Evolutionary conservation across 1,140 invertebrate species (phyloP).

Genomic region (Drosophila bocki): DNA sequence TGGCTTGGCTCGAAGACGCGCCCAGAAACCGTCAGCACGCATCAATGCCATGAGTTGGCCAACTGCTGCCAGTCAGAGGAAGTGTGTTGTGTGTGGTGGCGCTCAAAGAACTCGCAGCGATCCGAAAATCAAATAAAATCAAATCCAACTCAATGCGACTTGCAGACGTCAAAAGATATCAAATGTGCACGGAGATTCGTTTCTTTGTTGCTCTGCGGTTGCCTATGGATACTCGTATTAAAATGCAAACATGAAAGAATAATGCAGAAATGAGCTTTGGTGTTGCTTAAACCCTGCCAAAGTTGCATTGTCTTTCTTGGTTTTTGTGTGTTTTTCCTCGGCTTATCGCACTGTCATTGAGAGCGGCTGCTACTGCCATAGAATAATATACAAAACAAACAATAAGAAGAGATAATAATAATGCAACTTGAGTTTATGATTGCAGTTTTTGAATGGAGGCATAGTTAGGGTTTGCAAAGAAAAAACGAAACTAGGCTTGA

Average conservation of each 20-base stretch:
- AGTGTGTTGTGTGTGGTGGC: constrained; percentile 28
- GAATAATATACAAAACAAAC: constrained; percentile 55
- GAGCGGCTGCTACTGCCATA: constrained; percentile 37
- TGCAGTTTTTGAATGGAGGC: constrained; percentile 46
- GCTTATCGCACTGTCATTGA: constrained; percentile 60
- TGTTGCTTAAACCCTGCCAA: constrained; percentile 60
- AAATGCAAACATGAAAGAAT: constrained; percentile 50
- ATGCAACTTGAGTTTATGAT: constrained; percentile 61
- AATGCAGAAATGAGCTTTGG: constrained; percentile 62
- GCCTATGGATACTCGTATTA: constrained; percentile 29
- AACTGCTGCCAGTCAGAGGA: constrained; percentile 37
- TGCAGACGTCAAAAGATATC: constrained; percentile 38
- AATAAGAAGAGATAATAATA: constrained; percentile 19
- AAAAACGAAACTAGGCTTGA: not conserved
- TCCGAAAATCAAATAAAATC: constrained; percentile 22
- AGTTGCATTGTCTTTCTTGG: constrained; percentile 46
- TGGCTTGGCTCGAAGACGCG: constrained; percentile 52
- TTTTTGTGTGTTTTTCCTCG: constrained; percentile 23
- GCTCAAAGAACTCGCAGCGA: constrained; percentile 29
- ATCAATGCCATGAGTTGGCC: constrained; percentile 56
- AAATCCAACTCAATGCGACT: constrained; percentile 38
- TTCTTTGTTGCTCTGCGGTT: constrained; percentile 32
- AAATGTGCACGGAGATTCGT: constrained; percentile 32
- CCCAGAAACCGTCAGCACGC: constrained; percentile 69
- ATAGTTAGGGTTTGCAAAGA: constrained; percentile 22